These are phyloP conservation scores for Drosophila phalerata DNA, from an alignment of 2,888 invertebrate genomes.

Conservation along the genomic window DNA sequence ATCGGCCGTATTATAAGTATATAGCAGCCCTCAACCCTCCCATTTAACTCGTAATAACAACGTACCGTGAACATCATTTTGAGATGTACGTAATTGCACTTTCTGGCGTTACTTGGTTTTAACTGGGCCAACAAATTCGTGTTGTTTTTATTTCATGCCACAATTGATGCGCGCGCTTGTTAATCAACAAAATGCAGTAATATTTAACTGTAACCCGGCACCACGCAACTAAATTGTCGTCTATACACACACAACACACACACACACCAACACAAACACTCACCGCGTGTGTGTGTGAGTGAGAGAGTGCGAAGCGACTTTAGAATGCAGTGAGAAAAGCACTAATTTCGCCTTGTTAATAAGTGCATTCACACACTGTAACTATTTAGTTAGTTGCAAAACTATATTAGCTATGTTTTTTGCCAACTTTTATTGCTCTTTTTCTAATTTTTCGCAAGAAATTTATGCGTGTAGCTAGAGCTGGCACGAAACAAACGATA, in stretches of 20 bases:
- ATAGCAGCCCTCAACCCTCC: constrained; percentile 35
- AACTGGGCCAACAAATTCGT: constrained; percentile 36
- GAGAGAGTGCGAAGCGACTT: constrained; percentile 35
- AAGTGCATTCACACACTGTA: constrained; percentile 23
- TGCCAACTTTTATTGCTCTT: constrained; percentile 26
- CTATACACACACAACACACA: constrained; percentile 58
- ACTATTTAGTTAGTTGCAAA: constrained; percentile 5
- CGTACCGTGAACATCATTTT: constrained; percentile 84
- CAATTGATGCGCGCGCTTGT: constrained; percentile 43
- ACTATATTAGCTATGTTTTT: constrained; percentile 32
- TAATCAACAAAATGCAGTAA: constrained; percentile 64
- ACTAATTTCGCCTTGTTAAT: constrained; percentile 9
- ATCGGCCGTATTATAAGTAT: constrained; percentile 28
- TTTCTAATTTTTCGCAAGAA: constrained; percentile 56
- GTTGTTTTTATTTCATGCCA: constrained; percentile 62
- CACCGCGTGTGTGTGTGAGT: constrained; percentile 30
- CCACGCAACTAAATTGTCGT: constrained; percentile 75
- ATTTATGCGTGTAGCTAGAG: constrained; percentile 65
- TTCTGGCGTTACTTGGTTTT: constrained; percentile 50
- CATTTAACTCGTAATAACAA: constrained; percentile 39
- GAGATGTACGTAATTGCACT: constrained; percentile 37
- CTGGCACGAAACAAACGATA: constrained; percentile 54
- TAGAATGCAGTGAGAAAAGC: constrained; percentile 31
- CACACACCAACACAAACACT: constrained; percentile 30
- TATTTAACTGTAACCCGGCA: constrained; percentile 77